These are phyloP conservation scores for Melieria picta DNA, from an alignment of 2,888 invertebrate species.

Conservation along the genomic window DNA sequence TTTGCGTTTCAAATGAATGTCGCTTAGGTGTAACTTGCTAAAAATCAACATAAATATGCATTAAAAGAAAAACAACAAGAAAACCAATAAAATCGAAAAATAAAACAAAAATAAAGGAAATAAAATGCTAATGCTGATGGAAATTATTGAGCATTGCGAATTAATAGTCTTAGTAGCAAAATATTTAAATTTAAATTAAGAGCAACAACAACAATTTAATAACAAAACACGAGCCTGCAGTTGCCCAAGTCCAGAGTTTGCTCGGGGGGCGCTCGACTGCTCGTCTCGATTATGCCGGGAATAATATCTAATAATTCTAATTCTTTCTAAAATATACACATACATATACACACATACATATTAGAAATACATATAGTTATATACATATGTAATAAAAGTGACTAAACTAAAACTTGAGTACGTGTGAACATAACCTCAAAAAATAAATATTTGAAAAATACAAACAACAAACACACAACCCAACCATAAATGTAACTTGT, in stretches of 20 bases:
- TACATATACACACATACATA: slow-evolving; percentile 1
- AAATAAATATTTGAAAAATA: too few relatives aligned
- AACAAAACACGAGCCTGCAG: too few relatives aligned
- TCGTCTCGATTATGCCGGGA: slow-evolving; percentile 28
- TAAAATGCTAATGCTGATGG: neutral
- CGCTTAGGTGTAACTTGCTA: slow-evolving; percentile 27
- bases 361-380: neutral
- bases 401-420: too few relatives aligned
- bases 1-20: too few relatives aligned
- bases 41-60: slow-evolving; percentile 30
- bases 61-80: slow-evolving; percentile 16
- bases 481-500: too few relatives aligned
- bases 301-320: slow-evolving; percentile 30
- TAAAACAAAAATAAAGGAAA: too few relatives aligned
- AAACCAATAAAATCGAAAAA: too few relatives aligned
- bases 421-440: too few relatives aligned
- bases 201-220: slow-evolving; percentile 7
- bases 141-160: neutral
- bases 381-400: neutral
- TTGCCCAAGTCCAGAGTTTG: too few relatives aligned
- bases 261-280: too few relatives aligned
- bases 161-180: neutral
- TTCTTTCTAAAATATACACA: slow-evolving; percentile 11
- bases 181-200: slow-evolving; percentile 15
- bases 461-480: too few relatives aligned